Conservation (phyloP, 35 echinoderm and acorn worm genomes). For the Acanthaster planci region DNA sequence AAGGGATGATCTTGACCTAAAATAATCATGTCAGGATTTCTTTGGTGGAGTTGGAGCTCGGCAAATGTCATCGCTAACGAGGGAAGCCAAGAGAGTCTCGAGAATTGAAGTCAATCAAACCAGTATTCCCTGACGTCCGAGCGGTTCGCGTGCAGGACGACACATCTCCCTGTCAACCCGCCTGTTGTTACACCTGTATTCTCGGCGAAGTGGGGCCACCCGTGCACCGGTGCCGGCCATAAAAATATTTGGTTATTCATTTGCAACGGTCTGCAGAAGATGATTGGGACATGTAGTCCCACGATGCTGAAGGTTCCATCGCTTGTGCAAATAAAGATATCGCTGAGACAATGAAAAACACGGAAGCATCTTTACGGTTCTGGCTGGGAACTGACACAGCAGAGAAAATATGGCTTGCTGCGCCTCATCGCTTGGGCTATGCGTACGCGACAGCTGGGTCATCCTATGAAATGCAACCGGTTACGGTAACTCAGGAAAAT, state of each 20-base stretch:
- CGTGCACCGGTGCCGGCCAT: not conserved
- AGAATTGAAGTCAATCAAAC: too few relatives aligned
- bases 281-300: not conserved
- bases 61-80: too few relatives aligned
- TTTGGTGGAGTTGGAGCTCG: too few relatives aligned
- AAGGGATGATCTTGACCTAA: slow-evolving; percentile 15
- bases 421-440: not conserved
- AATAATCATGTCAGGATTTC: slow-evolving; percentile 13
- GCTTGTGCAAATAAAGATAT: not conserved
- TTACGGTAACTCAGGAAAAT: not conserved
- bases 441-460: not conserved
- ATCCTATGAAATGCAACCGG: not conserved
- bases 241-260: slow-evolving; percentile 16
- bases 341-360: not conserved
- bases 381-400: not conserved
- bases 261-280: not conserved
- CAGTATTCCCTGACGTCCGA: too few relatives aligned
- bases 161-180: not conserved
- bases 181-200: slow-evolving; percentile 17
- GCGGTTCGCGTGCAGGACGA: too few relatives aligned
- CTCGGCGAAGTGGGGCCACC: not conserved
- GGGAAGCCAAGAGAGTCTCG: too few relatives aligned
- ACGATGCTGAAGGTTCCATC: not conserved
- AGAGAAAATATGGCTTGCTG: not conserved
- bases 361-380: not conserved